These are phyloP conservation scores for Podarcis cretensis DNA, from an alignment of 2,113 vertebrate genomes.

Conservation along the genomic window DNA sequence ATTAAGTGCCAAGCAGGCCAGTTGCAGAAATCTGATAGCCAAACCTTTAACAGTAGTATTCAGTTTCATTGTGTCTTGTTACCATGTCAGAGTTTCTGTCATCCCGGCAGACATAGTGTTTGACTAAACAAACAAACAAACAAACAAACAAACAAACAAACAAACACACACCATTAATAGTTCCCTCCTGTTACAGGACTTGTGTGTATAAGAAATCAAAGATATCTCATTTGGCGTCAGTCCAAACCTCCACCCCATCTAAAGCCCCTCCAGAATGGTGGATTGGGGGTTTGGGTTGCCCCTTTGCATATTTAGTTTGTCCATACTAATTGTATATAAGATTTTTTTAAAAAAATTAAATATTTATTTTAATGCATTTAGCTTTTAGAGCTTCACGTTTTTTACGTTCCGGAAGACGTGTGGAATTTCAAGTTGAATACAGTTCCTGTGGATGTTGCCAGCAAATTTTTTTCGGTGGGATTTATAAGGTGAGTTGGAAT, in stretches of 20 bases:
- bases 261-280: no score
- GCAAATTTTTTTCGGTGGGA: constrained; percentile 87
- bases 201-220: neutral
- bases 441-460: constrained; percentile 81
- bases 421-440: constrained; percentile 92
- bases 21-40: neutral
- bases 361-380: constrained; percentile 66
- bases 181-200: neutral
- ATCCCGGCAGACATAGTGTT: neutral
- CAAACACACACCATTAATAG: neutral
- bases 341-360: neutral
- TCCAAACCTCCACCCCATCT: no score
- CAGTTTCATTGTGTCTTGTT: neutral
- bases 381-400: constrained; percentile 91
- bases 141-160: neutral
- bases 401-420: constrained; percentile 88
- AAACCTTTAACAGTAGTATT: neutral
- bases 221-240: neutral
- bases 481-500: constrained; percentile 86
- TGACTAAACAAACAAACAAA: no score
- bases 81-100: neutral
- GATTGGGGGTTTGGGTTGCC: neutral
- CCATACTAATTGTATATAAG: neutral
- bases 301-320: neutral
- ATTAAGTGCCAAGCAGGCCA: no score